phyloP scores from a whole-genome alignment of 2,888 invertebrate species.

The Limnephilus marmoratus region DNA sequence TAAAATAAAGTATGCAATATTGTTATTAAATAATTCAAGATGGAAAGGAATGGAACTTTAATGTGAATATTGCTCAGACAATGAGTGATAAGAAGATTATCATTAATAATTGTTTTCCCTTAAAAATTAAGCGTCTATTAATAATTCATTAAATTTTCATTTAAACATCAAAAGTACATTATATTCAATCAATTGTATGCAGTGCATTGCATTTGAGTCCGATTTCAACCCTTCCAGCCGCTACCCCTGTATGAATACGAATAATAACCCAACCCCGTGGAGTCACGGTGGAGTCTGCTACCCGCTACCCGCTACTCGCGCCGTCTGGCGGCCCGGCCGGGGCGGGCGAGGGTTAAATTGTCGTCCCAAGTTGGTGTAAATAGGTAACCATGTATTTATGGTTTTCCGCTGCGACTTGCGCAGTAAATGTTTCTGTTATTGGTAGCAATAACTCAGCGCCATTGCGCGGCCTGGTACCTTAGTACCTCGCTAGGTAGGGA shows the following conservation, averaged over 20 bases:
- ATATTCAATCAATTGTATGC: neutral
- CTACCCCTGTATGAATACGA: conserved; percentile 45
- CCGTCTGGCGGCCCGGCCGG: conserved; percentile 34
- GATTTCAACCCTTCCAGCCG: conserved; percentile 4
- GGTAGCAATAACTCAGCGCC: conserved; percentile 62
- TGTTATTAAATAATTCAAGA: no score
- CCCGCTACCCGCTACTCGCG: neutral
- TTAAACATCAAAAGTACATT: neutral
- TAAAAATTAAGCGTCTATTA: no score
- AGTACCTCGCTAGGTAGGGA: neutral
- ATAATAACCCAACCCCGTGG: neutral
- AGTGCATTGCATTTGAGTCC: neutral
- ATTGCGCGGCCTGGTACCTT: conserved; percentile 27
- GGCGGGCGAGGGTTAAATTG: conserved; percentile 59
- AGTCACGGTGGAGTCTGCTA: neutral
- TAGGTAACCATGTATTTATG: conserved; percentile 65
- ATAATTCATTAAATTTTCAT: no score
- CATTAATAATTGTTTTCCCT: no score
- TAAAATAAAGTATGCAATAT: no score
- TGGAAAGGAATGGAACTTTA: no score
- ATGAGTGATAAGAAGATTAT: no score
- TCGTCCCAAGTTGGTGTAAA: conserved; percentile 61
- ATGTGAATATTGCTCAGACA: no score
- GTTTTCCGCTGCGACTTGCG: conserved; percentile 56
- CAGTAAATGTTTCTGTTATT: conserved; percentile 66